Percentiles rank a stretch among this genome's conserved stretches.
phyloP scores from a whole-genome alignment of 2,797 vertebrate genomes.

The Setipinna tenuifilis region DNA sequence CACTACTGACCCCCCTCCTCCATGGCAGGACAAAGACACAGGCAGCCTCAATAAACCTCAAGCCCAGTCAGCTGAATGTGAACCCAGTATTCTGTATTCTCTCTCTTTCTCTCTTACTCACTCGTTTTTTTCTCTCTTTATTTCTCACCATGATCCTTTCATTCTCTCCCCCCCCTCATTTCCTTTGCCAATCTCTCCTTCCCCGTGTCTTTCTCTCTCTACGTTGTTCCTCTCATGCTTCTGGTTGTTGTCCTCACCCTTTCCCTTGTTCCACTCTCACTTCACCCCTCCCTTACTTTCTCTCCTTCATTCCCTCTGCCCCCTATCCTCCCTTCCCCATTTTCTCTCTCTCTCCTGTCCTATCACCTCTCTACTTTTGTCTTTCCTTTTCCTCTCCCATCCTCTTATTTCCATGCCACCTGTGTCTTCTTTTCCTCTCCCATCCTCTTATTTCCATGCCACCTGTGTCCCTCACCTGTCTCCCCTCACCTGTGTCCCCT shows the following conservation, averaged over 20 bases:
- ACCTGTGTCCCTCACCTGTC: conserved; percentile 29
- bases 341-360: background rate
- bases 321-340: background rate
- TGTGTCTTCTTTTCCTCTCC: background rate
- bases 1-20: conserved; percentile 55
- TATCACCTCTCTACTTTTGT: background rate
- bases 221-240: no score
- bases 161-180: conserved; percentile 54
- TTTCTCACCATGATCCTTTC: background rate
- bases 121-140: background rate
- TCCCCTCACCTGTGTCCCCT: conserved; percentile 26
- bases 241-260: no score
- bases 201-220: no score
- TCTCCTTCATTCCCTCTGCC: background rate
- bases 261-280: no score
- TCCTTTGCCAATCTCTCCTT: conserved; percentile 42
- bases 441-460: background rate
- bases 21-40: conserved; percentile 55
- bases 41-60: conserved; percentile 49
- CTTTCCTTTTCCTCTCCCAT: background rate
- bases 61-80: conserved; percentile 47
- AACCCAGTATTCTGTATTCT: conserved; percentile 40
- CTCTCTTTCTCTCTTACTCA: conserved; percentile 54
- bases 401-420: background rate
- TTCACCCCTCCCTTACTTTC: no score